Evolutionary conservation across 2,113 vertebrate genomes (phyloP), one percentile per base, ranked within the genome.

Genomic region (Marmota flaviventris): DNA sequence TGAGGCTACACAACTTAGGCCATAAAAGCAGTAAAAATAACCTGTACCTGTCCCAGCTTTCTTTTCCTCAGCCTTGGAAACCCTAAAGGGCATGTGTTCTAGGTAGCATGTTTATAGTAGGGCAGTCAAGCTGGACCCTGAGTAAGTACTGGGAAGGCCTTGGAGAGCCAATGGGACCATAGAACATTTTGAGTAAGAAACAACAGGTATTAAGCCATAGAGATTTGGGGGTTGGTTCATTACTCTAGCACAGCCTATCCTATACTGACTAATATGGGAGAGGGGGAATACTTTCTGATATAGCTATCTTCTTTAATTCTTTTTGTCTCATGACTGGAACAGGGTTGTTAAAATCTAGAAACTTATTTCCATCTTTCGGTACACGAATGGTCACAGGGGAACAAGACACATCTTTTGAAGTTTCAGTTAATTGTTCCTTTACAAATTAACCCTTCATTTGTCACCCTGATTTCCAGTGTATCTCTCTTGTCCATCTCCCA

Each of bases 281-380:
- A 51, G 7, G 3, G 2, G 70, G 37, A 45, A 25, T n/a, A 89
- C 37, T 8, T 75, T 9, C 8, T 65, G 27, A 2, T 69, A 17
- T 69, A 20, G 17, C 17, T 34, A 81, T 9, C 1, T 13, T 73
- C 1, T 22, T n/a, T 42, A 58, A 63, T 84, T 89, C 20, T 53
- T 93, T 65, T n/a, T 51, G 22, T 51, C 58, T 93, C 39, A 34
- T 34, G 3, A 27, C n/a, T 65, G 29, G 11, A 25, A 45, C 13
- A 39, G 37, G 17, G 9, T 39, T 42, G 18, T 94, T 92, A 85
- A 96, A 93, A 48, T 69, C 75, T 87, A 85, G 39, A 45, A 86
- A 32, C 75, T 51, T 39, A 73, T 20, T 69, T 72, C 25, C 20
- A 16, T 61, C 51, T 77, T 88, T 72, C 17, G n/a, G 0, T 32